phyloP scores from a whole-genome alignment of 1,140 invertebrate genomes.

The Thalassaphorura encarpata region DNA sequence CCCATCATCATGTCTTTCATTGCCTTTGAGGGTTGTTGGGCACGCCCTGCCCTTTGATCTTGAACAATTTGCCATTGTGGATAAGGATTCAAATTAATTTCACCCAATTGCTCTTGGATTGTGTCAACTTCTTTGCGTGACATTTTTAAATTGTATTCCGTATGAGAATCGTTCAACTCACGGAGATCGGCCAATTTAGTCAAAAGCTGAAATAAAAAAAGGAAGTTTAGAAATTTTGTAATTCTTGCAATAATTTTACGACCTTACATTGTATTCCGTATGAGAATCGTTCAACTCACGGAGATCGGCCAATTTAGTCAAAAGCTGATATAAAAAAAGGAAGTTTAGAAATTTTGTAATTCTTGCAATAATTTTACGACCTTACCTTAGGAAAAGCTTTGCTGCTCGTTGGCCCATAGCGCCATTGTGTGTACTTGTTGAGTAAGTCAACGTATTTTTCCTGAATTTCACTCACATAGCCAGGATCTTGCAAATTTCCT shows the following conservation, averaged over 20 bases:
- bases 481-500: conserved; percentile 36
- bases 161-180: conserved; percentile 46
- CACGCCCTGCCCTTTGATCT: background rate
- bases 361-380: background rate
- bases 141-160: conserved; percentile 40
- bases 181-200: conserved; percentile 39
- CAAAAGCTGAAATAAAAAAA: conserved; percentile 16
- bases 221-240: background rate
- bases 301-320: conserved; percentile 37
- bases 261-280: conserved; percentile 40
- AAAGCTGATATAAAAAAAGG: background rate
- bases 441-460: conserved; percentile 44
- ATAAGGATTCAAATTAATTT: conserved; percentile 34
- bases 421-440: conserved; percentile 42
- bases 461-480: conserved; percentile 39
- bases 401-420: conserved; percentile 38
- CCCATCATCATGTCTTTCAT: background rate
- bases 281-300: conserved; percentile 46
- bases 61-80: conserved; percentile 22
- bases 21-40: background rate
- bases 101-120: conserved; percentile 35
- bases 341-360: background rate
- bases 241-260: background rate
- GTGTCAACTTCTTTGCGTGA: conserved; percentile 28
- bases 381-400: conserved; percentile 41